Evolutionary conservation across 2,113 vertebrate species (phyloP), one percentile per base, ranked within the genome.

Genomic region (Carlito syrichta): DNA sequence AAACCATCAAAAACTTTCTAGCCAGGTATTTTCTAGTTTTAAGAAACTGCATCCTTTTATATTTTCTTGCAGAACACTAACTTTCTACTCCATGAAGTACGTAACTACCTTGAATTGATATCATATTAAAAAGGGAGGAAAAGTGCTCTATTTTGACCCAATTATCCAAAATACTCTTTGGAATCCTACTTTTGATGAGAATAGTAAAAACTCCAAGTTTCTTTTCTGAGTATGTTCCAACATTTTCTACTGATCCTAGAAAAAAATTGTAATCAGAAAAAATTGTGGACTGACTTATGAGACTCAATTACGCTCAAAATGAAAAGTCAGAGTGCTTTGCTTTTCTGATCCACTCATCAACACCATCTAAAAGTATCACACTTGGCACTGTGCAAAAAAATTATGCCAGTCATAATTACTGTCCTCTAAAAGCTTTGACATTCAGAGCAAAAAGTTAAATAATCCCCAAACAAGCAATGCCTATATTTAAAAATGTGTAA

Each of bases 271-370:
- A 45, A 91, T 56, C 48, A 82, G 69, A 69, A 92, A 95, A 86
- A 89, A 91, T 2, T 52, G 25, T 85, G 38, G 22, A 84, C 45
- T 56, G 13, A 77, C 54, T 48, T 62, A 40, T 58, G 13, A 91
- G 86, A 94, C 68, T 6, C n/a, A 93, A 40, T 82, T 74, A 86
- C 68, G 22, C 13, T 83, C 69, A 90, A 89, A 96, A 68, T 76
- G 79, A 71, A 91, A 27, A 94, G n/a, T 12, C 35, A 22, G 52
- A 56, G 8, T 22, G 23, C 16, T 71, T 52, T 74, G 23, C 22
- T 95, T 74, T 79, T 69, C 81, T 48, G n/a, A 81, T 58, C 84
- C 89, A 68, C 10, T 92, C 22, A 93, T n/a, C 25, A 97, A 52
- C 17, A 54, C 13, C 32, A 63, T 16, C 6, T 8, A 68, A 71